Evolutionary conservation across 2,113 vertebrate genomes (phyloP), one percentile per base, ranked within the genome.

Genomic region (Piprites chloris): DNA sequence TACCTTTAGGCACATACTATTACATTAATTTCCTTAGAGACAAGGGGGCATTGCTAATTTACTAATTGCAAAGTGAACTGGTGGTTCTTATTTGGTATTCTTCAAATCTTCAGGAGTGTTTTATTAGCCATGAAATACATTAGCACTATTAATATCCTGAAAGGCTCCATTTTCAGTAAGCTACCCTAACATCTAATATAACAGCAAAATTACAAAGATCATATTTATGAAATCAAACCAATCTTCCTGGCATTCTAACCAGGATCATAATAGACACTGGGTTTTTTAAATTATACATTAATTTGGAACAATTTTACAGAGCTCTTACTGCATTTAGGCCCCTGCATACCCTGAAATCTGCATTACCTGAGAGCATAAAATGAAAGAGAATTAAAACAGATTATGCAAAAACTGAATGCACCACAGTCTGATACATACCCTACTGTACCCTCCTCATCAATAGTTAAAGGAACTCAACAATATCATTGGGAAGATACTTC

Each of bases 101-200:
- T 77, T 83, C 55, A 94, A 78, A 95, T 92, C 42, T 84, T 83
- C 68, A 69, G 90, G 53, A 84, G 61, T 72, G 44, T 63, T 90
- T 94, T 84, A 75, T 89, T 95, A 95, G 55, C 22, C 73, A 92
- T n/a, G 46, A 89, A 95, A 90, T 61, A 94, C 19, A 72, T 27
- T 41, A 86, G 53, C n/a, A 80, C 21, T 88, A 42, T 6, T 89
- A 71, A 91, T 85, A 86, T 15, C 50, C 8, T 81, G 17, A 73
- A 85, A 73, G 14, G 11, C 47, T 85, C 68, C 12, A 44, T 93
- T 93, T 88, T 83, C 62, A 96, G 44, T 88, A 76, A 66, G 32
- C 47, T 55, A 82, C 15, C 5, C 55, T 32, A 42, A 71, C 37
- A 93, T 14, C 39, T 46, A 37, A 82, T 12, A 12, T 14, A 91